Evolutionary conservation across 2,797 vertebrate species (phyloP).

Genomic region (Gephyroberyx darwinii): DNA sequence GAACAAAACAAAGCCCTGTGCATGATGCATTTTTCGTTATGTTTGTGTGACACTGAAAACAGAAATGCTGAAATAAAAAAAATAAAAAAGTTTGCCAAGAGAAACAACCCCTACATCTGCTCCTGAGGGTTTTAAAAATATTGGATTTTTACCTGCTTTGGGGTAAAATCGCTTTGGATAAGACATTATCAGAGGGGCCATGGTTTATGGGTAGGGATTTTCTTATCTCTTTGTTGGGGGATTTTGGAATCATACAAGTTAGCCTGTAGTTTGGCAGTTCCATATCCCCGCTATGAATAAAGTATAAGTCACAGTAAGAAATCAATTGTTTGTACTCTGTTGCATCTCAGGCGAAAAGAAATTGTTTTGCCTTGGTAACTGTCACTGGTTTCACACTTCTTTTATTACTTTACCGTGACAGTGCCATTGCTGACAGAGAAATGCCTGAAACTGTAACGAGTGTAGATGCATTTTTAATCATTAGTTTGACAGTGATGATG

Average conservation of each 20-base stretch:
- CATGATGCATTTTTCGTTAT: constrained; percentile 16
- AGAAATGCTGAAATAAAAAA: background rate
- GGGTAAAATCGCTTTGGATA: constrained; percentile 49
- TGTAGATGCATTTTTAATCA: constrained; percentile 65
- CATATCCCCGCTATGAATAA: constrained; percentile 67
- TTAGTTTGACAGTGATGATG: constrained; percentile 57
- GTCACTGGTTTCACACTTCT: constrained; percentile 49
- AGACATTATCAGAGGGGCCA: constrained; percentile 51
- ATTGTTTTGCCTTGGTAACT: constrained; percentile 69
- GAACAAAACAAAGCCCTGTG: constrained; percentile 13
- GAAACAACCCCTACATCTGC: constrained; percentile 41
- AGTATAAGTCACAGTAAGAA: constrained; percentile 60
- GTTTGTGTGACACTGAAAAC: constrained; percentile 28
- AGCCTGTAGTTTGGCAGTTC: constrained; percentile 53
- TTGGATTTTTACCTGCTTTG: constrained; percentile 50
- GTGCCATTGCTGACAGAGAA: constrained; percentile 47
- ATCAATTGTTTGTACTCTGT: constrained; percentile 68
- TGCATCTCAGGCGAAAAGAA: constrained; percentile 59
- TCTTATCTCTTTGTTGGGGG: constrained; percentile 55
- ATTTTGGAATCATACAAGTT: constrained; percentile 63
- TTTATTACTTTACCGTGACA: constrained; percentile 59
- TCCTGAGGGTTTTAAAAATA: constrained; percentile 40
- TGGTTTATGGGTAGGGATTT: constrained; percentile 49
- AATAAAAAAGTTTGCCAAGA: constrained; percentile 15
- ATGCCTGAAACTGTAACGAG: constrained; percentile 55